Conservation (phyloP, 1,140 invertebrate genomes). For the Dendroctonus valens region DNA sequence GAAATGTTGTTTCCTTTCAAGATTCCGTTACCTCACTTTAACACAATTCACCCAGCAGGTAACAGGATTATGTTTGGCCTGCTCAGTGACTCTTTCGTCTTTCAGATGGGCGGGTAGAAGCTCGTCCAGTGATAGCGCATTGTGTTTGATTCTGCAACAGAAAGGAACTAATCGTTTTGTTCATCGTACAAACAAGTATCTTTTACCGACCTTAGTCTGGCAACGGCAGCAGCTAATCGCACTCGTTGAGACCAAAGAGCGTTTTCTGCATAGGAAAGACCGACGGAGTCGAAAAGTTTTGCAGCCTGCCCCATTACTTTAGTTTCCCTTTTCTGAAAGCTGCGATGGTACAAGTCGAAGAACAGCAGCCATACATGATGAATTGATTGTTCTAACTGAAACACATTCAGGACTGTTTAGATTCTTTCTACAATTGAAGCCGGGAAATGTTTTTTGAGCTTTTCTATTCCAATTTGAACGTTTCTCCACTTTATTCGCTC, state of each 20-base stretch:
- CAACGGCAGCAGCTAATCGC: constrained; percentile 67
- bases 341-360: constrained; percentile 62
- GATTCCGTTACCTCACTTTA: constrained; percentile 58
- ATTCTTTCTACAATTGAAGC: background rate
- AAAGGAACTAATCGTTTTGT: background rate
- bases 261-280: constrained; percentile 57
- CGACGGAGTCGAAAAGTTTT: constrained; percentile 51
- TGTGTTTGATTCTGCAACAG: constrained; percentile 61
- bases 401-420: background rate
- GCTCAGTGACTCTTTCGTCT: constrained; percentile 61
- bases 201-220: constrained; percentile 51
- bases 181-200: background rate
- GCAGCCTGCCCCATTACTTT: constrained; percentile 46
- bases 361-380: constrained; percentile 60
- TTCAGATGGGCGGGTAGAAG: constrained; percentile 67
- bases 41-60: constrained; percentile 76
- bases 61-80: constrained; percentile 59
- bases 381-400: constrained; percentile 47
- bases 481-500: too few species aligned
- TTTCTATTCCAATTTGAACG: too few species aligned
- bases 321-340: constrained; percentile 54
- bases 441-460: background rate
- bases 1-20: background rate
- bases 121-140: constrained; percentile 64
- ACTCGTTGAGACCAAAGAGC: constrained; percentile 62